Conservation (phyloP, 37 sponge, comb jelly and placozoan species). For the Cladorhizidae sp. region DNA sequence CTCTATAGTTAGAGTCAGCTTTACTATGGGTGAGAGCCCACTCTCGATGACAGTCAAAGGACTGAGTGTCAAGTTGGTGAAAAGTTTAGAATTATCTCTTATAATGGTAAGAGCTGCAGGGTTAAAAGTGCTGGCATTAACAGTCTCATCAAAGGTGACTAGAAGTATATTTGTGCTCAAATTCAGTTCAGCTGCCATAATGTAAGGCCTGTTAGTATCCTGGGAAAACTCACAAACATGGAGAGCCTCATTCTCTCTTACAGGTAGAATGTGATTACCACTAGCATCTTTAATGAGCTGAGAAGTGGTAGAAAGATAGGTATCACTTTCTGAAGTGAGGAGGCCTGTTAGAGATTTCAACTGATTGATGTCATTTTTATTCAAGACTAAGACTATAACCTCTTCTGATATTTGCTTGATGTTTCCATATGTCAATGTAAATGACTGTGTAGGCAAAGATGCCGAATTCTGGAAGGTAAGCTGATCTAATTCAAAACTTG, state of each 20-base stretch:
- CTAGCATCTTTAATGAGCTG: slow-evolving; percentile 75
- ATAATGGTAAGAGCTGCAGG: slow-evolving; percentile 57
- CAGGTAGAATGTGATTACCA: slow-evolving; percentile 76
- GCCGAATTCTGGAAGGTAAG: slow-evolving; percentile 71
- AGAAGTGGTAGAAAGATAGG: slow-evolving; percentile 79
- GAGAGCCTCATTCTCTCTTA: slow-evolving; percentile 50
- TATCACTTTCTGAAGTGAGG: slow-evolving; percentile 43
- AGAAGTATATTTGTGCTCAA: slow-evolving; percentile 32
- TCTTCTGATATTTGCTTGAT: slow-evolving; percentile 40
- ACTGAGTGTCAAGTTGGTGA: slow-evolving; percentile 54
- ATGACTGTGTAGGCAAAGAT: slow-evolving; percentile 12
- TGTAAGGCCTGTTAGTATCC: slow-evolving; percentile 72
- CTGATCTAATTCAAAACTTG: slow-evolving; percentile 76
- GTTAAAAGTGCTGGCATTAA: slow-evolving; percentile 61
- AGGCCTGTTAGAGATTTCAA: slow-evolving; percentile 51
- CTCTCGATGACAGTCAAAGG: background rate
- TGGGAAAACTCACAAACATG: slow-evolving; percentile 29
- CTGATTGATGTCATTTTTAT: slow-evolving; percentile 42
- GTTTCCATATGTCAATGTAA: slow-evolving; percentile 64
- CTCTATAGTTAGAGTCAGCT: slow-evolving; percentile 43
- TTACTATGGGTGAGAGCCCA: slow-evolving; percentile 34
- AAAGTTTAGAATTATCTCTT: slow-evolving; percentile 27
- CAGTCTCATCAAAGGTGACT: slow-evolving; percentile 85
- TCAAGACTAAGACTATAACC: slow-evolving; percentile 49
- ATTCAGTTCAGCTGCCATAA: slow-evolving; percentile 62